Conservation (phyloP, 2,888 invertebrate species). For the Zhengitettix transpicula region DNA sequence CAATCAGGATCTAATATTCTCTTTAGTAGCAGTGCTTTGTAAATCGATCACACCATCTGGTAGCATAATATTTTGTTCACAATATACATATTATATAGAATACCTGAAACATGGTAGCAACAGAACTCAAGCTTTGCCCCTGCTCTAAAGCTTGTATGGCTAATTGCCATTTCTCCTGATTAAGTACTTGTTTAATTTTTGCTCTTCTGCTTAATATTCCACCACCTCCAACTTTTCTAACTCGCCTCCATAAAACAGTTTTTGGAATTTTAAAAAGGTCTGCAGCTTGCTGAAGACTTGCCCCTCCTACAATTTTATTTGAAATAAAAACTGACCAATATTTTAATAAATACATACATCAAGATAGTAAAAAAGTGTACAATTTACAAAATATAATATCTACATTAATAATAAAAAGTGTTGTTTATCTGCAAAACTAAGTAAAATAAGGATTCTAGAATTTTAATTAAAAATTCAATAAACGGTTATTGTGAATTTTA, state of each 20-base stretch:
- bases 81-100: background rate
- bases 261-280: conserved; percentile 27
- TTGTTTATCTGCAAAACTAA: too few species aligned
- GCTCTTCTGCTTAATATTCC: conserved; percentile 13
- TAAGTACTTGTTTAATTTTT: conserved; percentile 22
- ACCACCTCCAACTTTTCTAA: conserved; percentile 23
- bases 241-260: conserved; percentile 29
- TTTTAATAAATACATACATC: too few species aligned
- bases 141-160: conserved; percentile 26
- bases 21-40: too few species aligned
- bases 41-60: too few species aligned
- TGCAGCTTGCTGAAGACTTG: conserved; percentile 27
- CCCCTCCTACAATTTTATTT: conserved; percentile 20
- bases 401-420: too few species aligned
- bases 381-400: too few species aligned
- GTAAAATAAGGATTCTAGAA: too few species aligned
- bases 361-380: too few species aligned
- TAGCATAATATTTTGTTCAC: too few species aligned
- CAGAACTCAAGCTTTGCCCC: conserved; percentile 28
- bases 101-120: conserved; percentile 25
- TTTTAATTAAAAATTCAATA: too few species aligned
- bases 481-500: too few species aligned
- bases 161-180: conserved; percentile 23
- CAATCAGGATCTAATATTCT: too few species aligned
- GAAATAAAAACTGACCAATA: background rate